These are phyloP conservation scores for Rhopalosiphum maidis DNA, from an alignment of 1,140 invertebrate species.

Conservation along the genomic window DNA sequence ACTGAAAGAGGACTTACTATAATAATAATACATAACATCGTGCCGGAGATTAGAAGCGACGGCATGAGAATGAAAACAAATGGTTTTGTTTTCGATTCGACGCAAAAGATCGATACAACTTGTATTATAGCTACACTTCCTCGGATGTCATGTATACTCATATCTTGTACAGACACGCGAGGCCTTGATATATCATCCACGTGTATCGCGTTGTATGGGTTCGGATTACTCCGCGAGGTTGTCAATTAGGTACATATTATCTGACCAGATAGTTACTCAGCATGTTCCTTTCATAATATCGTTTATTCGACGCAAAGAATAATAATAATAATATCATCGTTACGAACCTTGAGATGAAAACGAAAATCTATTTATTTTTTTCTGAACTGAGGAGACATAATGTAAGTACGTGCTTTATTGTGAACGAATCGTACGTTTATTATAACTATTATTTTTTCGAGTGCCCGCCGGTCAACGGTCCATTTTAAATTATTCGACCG, in stretches of 20 bases:
- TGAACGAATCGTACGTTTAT: neutral
- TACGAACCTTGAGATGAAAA: constrained; percentile 44
- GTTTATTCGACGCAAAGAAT: neutral
- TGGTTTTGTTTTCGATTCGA: constrained; percentile 1
- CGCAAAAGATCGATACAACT: neutral
- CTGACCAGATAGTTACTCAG: constrained; percentile 34
- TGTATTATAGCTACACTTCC: neutral
- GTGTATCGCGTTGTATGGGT: neutral
- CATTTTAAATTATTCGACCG: neutral
- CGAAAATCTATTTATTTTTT: neutral
- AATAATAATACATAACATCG: neutral
- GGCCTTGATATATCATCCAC: constrained; percentile 31
- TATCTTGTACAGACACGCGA: neutral
- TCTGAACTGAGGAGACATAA: neutral
- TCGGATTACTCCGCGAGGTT: neutral
- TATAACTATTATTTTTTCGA: neutral
- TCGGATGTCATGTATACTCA: neutral
- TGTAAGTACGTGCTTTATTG: neutral
- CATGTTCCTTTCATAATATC: constrained; percentile 19
- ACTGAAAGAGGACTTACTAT: neutral
- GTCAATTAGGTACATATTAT: constrained; percentile 1
- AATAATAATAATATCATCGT: constrained; percentile 3
- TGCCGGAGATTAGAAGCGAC: neutral
- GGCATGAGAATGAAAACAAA: neutral
- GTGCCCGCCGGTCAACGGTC: neutral